These are phyloP conservation scores for Malurus elegans DNA, from an alignment of 2,113 vertebrate species.

Conservation along the genomic window DNA sequence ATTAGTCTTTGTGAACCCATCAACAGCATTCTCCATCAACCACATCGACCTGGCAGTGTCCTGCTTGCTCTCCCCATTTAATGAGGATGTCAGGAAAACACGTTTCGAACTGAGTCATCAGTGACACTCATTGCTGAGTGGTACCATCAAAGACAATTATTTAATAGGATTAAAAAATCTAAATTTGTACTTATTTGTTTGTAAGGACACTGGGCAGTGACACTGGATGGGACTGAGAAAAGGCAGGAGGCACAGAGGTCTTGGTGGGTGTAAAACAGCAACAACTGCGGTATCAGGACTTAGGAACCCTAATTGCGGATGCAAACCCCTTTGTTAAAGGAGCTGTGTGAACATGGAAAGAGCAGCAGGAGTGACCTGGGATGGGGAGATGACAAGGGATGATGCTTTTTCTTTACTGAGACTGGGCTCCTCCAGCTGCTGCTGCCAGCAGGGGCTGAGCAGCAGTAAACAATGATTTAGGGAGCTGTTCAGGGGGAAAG, in stretches of 20 bases:
- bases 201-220: background rate
- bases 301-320: background rate
- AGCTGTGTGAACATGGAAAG: background rate
- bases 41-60: background rate
- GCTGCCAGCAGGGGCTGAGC: background rate
- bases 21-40: constrained; percentile 27
- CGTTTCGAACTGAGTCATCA: constrained; percentile 2
- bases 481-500: background rate
- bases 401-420: background rate
- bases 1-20: constrained; percentile 36
- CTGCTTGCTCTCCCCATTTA: background rate
- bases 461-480: background rate
- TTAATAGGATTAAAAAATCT: background rate
- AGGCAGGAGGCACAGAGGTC: background rate
- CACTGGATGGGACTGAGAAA: background rate
- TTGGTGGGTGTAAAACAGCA: background rate
- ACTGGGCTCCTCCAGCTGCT: background rate
- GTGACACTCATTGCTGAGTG: background rate
- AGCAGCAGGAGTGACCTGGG: background rate
- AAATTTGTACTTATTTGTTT: background rate
- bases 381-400: background rate
- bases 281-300: background rate
- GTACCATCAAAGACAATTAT: background rate
- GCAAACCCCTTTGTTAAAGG: background rate
- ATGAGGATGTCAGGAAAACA: constrained; percentile 10